Conservation (phyloP, 1,140 invertebrate species). For the Drosophila lacteicornis region DNA sequence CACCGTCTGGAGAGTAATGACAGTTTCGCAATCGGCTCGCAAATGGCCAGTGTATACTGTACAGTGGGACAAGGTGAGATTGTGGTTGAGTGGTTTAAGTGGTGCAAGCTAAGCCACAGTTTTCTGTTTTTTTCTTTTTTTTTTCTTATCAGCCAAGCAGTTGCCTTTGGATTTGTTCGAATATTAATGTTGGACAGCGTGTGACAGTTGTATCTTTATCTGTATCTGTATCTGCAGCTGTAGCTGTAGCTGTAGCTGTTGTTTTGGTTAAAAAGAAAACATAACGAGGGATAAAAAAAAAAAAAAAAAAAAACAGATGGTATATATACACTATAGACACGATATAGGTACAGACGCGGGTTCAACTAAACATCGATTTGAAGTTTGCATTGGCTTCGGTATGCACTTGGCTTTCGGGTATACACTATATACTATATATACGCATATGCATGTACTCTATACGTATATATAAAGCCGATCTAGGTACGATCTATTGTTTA, state of each 20-base stretch:
- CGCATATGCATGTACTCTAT: conserved; percentile 9
- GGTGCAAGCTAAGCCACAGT: conserved; percentile 68
- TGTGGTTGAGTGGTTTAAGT: conserved; percentile 40
- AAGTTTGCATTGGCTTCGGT: conserved; percentile 42
- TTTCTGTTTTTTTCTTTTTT: conserved; percentile 1
- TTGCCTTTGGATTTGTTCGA: conserved; percentile 22
- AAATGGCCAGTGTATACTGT: conserved; percentile 39
- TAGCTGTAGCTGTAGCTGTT: conserved; percentile 13
- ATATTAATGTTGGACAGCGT: conserved; percentile 30
- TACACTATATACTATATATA: conserved; percentile 12
- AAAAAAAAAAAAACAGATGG: conserved; percentile 12
- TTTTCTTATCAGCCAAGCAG: conserved; percentile 24
- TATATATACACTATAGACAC: conserved; percentile 41
- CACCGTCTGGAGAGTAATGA: not conserved
- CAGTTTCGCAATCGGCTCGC: conserved; percentile 23
- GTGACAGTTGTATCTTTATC: conserved; percentile 22
- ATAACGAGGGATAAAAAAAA: conserved; percentile 6
- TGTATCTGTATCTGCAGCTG: conserved; percentile 11
- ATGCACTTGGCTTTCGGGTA: conserved; percentile 29
- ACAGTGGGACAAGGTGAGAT: conserved; percentile 34
- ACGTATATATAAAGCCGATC: conserved; percentile 25
- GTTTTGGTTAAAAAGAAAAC: conserved; percentile 11
- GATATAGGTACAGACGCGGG: conserved; percentile 33
- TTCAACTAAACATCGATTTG: conserved; percentile 53
- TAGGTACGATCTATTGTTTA: conserved; percentile 42